phyloP scores from a whole-genome alignment of 2,888 invertebrate genomes.

The Chironomus riparius region DNA sequence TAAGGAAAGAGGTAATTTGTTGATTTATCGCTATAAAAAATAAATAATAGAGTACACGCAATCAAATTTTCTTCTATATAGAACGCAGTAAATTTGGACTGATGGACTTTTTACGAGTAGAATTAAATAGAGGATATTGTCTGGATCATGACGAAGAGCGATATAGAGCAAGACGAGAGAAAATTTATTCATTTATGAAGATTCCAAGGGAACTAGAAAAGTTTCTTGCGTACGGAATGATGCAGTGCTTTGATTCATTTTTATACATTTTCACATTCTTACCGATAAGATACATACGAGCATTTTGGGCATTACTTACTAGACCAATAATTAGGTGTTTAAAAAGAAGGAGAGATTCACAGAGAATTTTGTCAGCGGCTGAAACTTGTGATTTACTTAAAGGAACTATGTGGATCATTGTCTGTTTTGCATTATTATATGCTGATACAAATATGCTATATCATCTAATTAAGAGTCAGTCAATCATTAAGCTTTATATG shows the following conservation, averaged over 20 bases:
- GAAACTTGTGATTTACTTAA: conserved; percentile 95
- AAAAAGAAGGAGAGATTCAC: conserved; percentile 48
- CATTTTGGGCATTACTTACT: conserved; percentile 69
- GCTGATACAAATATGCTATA: conserved; percentile 98
- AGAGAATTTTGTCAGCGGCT: conserved; percentile 66
- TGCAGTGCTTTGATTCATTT: conserved; percentile 95
- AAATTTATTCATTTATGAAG: conserved; percentile 94
- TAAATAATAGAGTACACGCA: background rate
- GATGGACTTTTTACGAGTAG: conserved; percentile 68
- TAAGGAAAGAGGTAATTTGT: background rate
- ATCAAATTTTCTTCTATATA: background rate
- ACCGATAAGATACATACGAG: conserved; percentile 83
- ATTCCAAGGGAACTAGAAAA: conserved; percentile 88
- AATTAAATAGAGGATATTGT: conserved; percentile 85
- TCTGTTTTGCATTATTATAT: conserved; percentile 76
- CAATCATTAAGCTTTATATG: conserved; percentile 97
- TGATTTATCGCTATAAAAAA: background rate
- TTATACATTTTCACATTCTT: conserved; percentile 95
- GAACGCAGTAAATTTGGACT: conserved; percentile 32
- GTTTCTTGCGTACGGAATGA: conserved; percentile 88
- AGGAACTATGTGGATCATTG: conserved; percentile 74
- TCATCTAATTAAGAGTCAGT: conserved; percentile 93
- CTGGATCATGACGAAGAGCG: conserved; percentile 92
- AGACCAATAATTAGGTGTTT: conserved; percentile 66
- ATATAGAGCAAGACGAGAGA: conserved; percentile 86